phyloP scores from a whole-genome alignment of 2,113 vertebrate genomes.

The Lates calcarifer region DNA sequence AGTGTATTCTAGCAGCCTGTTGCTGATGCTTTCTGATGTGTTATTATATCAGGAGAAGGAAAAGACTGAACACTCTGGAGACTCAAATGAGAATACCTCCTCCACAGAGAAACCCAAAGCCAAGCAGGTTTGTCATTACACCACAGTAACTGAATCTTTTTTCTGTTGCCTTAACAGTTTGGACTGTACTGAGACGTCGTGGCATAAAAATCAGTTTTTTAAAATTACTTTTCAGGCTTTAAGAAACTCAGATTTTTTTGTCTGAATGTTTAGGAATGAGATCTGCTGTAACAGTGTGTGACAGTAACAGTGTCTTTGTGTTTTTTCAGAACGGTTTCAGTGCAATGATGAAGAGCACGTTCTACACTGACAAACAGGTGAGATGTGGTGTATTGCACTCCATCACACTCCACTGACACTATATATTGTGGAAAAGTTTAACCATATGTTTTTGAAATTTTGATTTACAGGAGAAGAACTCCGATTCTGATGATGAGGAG shows the following conservation, averaged over 20 bases:
- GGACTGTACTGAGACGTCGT: neutral
- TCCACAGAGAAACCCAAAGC: constrained; percentile 56
- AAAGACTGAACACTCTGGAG: constrained; percentile 46
- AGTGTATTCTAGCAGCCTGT: accelerated
- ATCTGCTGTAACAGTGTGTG: neutral
- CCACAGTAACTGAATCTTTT: neutral
- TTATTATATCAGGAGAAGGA: constrained; percentile 55
- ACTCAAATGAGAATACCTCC: constrained; percentile 24
- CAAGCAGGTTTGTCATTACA: constrained; percentile 58
- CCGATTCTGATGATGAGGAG: constrained; percentile 44
- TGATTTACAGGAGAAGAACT: constrained; percentile 56
- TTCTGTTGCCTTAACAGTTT: neutral
- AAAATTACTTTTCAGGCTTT: too few species aligned
- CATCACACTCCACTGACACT: neutral
- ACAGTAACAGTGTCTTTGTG: neutral
- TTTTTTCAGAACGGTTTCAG: constrained; percentile 60
- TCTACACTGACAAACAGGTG: constrained; percentile 59
- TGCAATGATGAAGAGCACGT: constrained; percentile 63
- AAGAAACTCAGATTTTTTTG: neutral
- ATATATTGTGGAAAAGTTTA: neutral
- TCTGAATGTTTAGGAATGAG: neutral
- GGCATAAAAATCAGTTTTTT: neutral
- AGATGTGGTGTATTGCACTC: neutral
- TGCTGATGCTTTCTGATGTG: neutral
- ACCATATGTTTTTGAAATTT: neutral